Percentiles rank a stretch among this genome's conserved stretches.
These are phyloP conservation scores for Oscarella lobularis DNA, from an alignment of 37 sponge, comb jelly and placozoan species.

Conservation along the genomic window DNA sequence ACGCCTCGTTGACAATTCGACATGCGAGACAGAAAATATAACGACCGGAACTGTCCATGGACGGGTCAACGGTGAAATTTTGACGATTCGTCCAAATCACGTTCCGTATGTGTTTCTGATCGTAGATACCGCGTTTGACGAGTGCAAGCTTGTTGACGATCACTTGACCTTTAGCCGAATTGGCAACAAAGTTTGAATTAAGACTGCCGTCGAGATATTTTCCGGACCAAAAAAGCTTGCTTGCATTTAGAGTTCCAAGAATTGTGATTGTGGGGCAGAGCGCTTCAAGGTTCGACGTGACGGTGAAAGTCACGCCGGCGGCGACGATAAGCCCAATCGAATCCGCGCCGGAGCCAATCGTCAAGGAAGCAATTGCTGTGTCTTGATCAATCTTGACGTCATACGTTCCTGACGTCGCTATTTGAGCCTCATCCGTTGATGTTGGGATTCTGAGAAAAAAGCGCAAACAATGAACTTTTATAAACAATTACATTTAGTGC, in stretches of 20 bases:
- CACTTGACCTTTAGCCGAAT: background rate
- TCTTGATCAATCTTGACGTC: background rate
- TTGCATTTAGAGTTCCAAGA: background rate
- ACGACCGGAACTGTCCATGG: background rate
- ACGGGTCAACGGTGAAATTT: background rate
- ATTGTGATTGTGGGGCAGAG: background rate
- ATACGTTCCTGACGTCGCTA: background rate
- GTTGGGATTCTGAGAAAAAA: background rate
- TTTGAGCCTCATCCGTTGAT: background rate
- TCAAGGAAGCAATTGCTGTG: background rate
- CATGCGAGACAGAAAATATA: background rate
- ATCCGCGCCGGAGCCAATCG: background rate
- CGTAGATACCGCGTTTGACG: background rate
- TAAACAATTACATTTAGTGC: too few species aligned
- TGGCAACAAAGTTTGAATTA: too few species aligned
- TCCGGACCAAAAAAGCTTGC: background rate
- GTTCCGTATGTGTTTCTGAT: background rate
- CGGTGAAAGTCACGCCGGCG: background rate
- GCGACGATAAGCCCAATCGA: background rate
- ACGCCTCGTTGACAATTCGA: background rate
- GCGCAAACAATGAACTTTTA: too few species aligned
- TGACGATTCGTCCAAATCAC: background rate
- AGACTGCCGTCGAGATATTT: background rate
- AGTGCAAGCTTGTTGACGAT: background rate
- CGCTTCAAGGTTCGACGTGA: background rate